Conservation (phyloP, 1,140 invertebrate species). For the Plectus sambesii region DNA sequence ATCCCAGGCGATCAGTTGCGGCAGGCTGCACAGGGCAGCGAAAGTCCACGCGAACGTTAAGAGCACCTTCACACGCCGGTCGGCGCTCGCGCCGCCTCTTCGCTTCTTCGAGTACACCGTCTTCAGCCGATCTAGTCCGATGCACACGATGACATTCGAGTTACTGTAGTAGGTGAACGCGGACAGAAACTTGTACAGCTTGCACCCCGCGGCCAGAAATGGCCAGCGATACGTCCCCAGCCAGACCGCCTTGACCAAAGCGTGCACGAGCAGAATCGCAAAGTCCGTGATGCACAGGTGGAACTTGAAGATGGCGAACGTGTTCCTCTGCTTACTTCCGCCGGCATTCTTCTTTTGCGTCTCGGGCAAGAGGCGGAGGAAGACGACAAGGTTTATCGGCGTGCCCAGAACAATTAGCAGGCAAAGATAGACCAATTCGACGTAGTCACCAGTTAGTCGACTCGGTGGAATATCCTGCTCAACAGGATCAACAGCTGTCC, state of each 20-base stretch:
- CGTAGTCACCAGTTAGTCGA: conserved; percentile 15
- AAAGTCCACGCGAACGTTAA: conserved; percentile 27
- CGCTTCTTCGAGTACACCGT: conserved; percentile 28
- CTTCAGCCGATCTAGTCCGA: conserved; percentile 37
- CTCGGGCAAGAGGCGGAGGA: conserved; percentile 20
- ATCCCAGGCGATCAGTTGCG: conserved; percentile 35
- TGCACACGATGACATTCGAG: conserved; percentile 36
- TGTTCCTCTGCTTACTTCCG: conserved; percentile 17
- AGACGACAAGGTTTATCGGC: conserved; percentile 25
- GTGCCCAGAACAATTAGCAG: conserved; percentile 26
- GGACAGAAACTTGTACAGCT: conserved; percentile 36
- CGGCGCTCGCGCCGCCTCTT: conserved; percentile 22
- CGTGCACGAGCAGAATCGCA: conserved; percentile 35
- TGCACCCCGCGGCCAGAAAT: conserved; percentile 32
- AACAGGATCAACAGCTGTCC: too few species aligned
- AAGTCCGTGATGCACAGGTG: conserved; percentile 37
- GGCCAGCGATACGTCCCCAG: conserved; percentile 32
- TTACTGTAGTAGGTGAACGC: conserved; percentile 40
- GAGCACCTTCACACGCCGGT: conserved; percentile 28
- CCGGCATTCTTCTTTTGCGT: conserved; percentile 23
- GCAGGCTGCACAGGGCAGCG: conserved; percentile 32
- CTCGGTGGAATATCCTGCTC: too few species aligned
- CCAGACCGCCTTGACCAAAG: conserved; percentile 37
- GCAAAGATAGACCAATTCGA: conserved; percentile 26
- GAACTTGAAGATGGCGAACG: conserved; percentile 36